Conservation (phyloP, 1,140 invertebrate genomes). For the Coenobita brevimanus region DNA sequence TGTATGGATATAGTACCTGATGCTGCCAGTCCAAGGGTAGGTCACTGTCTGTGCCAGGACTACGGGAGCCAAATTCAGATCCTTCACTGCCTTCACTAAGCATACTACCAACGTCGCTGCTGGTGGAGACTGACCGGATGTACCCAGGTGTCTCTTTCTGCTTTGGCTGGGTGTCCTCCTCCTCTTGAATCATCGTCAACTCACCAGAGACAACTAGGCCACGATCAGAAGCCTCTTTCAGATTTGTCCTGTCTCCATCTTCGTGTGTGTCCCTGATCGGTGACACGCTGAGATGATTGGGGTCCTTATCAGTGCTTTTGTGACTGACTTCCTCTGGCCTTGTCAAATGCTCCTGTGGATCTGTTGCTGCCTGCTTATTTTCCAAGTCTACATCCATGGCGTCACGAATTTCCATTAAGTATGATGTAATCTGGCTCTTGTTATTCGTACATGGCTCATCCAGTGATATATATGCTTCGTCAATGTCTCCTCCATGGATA, state of each 20-base stretch:
- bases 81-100: constrained; percentile 48
- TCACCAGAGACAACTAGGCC: constrained; percentile 16
- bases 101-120: constrained; percentile 55
- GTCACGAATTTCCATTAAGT: neutral
- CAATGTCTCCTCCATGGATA: constrained; percentile 20
- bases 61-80: constrained; percentile 19
- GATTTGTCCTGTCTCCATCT: neutral
- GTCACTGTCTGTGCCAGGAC: constrained; percentile 36
- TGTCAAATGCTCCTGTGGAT: neutral
- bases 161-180: neutral
- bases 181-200: constrained; percentile 35
- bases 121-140: constrained; percentile 40
- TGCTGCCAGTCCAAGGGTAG: constrained; percentile 22
- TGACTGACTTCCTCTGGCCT: neutral
- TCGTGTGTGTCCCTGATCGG: neutral
- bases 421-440: neutral
- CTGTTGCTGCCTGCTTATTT: neutral
- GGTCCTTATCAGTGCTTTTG: neutral
- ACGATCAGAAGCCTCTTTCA: constrained; percentile 21
- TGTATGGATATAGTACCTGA: neutral
- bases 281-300: neutral
- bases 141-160: neutral
- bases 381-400: neutral
- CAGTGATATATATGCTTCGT: constrained; percentile 49
- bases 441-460: constrained; percentile 29